phyloP scores from a whole-genome alignment of 2,797 vertebrate species.

The Peromyscus eremicus region DNA sequence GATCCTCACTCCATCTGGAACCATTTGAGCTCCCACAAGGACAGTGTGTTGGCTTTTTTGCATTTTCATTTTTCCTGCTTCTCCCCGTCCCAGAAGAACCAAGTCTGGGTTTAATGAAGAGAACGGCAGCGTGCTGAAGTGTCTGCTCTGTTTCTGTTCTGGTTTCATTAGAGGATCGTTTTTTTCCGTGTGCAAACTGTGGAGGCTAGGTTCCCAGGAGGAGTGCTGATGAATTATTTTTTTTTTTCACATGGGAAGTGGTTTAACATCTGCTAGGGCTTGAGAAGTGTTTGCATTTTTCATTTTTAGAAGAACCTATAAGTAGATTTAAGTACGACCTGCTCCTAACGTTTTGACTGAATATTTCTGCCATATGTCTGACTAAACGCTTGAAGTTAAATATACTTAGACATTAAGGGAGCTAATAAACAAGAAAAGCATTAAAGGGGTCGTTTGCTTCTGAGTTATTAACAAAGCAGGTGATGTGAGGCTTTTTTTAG shows the following conservation, averaged over 20 bases:
- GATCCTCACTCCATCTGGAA: neutral
- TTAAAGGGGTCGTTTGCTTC: conserved; percentile 26
- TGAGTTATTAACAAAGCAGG: conserved; percentile 46
- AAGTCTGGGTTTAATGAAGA: neutral
- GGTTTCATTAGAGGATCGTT: conserved; percentile 24
- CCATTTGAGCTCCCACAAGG: neutral
- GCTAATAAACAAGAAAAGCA: conserved; percentile 16
- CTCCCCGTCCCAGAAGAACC: neutral
- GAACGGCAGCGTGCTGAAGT: neutral
- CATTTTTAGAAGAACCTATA: conserved; percentile 58
- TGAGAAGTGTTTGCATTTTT: conserved; percentile 56
- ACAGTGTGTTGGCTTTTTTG: neutral
- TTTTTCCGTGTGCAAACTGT: neutral
- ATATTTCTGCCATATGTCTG: conserved; percentile 59
- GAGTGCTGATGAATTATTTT: conserved; percentile 36
- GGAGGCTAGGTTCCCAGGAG: conserved; percentile 57
- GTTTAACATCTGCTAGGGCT: conserved; percentile 49
- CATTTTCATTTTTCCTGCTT: neutral
- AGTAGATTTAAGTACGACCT: conserved; percentile 57
- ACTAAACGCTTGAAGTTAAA: conserved; percentile 64
- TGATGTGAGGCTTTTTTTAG: neutral
- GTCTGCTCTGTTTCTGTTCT: neutral
- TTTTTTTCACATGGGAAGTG: conserved; percentile 2
- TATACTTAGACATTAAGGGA: conserved; percentile 45
- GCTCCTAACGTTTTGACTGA: conserved; percentile 50